Evolutionary conservation across 2,888 invertebrate species (phyloP).

Genomic region (Clostera curtula): DNA sequence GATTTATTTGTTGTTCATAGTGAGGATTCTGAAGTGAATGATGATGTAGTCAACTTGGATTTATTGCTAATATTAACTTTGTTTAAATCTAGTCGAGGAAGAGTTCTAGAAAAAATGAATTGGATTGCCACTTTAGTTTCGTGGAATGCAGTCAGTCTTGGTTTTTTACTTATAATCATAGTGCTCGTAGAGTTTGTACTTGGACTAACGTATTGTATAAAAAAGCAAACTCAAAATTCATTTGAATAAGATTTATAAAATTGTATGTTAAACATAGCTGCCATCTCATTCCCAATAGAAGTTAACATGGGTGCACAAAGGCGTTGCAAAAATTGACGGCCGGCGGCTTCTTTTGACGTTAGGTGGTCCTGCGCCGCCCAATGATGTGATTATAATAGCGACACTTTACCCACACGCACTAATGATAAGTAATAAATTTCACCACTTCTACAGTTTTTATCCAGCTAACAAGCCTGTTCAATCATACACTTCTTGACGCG

Average conservation of each 20-base stretch:
- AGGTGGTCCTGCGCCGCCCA: constrained; percentile 58
- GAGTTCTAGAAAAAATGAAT: no score
- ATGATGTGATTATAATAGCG: constrained; percentile 73
- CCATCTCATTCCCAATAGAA: constrained; percentile 47
- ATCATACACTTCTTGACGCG: constrained; percentile 35
- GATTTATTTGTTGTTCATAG: no score
- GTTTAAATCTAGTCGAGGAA: no score
- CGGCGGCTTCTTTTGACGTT: constrained; percentile 66
- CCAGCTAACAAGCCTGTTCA: constrained; percentile 31
- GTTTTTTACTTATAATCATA: no score
- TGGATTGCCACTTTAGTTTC: no score
- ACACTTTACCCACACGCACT: constrained; percentile 54
- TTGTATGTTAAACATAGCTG: constrained; percentile 4
- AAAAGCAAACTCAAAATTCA: background rate
- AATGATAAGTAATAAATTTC: constrained; percentile 38
- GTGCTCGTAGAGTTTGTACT: no score
- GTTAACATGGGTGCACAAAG: constrained; percentile 46
- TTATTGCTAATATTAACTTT: no score
- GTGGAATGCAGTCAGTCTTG: no score
- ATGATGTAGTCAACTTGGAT: no score
- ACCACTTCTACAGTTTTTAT: constrained; percentile 25
- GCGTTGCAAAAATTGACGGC: constrained; percentile 62
- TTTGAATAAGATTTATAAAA: background rate
- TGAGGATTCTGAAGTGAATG: no score
- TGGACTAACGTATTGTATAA: no score